phyloP scores from a whole-genome alignment of 2,113 vertebrate genomes.

The Callospermophilus lateralis region DNA sequence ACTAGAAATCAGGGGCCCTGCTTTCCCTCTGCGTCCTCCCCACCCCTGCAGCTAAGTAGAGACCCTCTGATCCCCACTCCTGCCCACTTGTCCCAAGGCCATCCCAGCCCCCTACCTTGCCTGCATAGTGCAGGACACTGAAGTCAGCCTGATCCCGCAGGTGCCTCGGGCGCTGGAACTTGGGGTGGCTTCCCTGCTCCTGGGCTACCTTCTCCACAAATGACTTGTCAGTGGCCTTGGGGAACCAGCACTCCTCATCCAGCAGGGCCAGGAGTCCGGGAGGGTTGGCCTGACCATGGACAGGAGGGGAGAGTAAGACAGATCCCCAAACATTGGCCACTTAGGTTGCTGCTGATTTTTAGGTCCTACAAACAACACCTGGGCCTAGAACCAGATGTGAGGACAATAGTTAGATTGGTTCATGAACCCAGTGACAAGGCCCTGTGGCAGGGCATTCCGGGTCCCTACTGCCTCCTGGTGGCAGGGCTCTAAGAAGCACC shows the following conservation, averaged over 20 bases:
- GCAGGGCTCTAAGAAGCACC: neutral
- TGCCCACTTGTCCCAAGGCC: rapidly evolving
- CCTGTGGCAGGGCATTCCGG: neutral
- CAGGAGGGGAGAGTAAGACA: neutral
- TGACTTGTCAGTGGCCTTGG: conserved; percentile 94
- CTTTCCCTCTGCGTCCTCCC: neutral
- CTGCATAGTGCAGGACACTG: conserved; percentile 95
- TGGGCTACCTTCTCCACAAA: conserved; percentile 94
- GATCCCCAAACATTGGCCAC: neutral
- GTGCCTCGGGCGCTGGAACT: conserved; percentile 93
- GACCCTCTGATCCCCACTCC: too few relatives aligned
- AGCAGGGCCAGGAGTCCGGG: conserved; percentile 94
- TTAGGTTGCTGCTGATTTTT: too few relatives aligned
- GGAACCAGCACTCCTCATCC: conserved; percentile 97
- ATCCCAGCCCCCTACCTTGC: conserved; percentile 88
- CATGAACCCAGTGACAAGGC: neutral
- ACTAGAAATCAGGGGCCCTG: neutral
- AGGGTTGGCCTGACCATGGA: conserved; percentile 88
- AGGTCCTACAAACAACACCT: neutral
- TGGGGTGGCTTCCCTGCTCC: conserved; percentile 93
- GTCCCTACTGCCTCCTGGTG: neutral
- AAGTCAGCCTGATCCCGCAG: conserved; percentile 94
- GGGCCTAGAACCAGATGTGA: neutral
- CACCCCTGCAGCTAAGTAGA: neutral
- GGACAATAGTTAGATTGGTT: neutral